These are phyloP conservation scores for Noctua janthina DNA, from an alignment of 2,888 invertebrate genomes.

Conservation along the genomic window DNA sequence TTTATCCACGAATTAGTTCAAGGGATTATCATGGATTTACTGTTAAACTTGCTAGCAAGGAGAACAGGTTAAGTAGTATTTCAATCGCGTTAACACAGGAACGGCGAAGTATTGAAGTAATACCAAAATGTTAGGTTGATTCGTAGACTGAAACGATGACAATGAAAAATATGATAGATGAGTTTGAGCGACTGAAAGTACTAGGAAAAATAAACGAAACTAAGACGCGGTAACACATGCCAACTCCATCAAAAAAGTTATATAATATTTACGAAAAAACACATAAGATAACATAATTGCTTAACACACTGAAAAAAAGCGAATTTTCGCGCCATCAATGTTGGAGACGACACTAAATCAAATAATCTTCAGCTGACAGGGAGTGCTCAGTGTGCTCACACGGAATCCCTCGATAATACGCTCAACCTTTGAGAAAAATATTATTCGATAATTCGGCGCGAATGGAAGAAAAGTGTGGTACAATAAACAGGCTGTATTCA, in stretches of 20 bases:
- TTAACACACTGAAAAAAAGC: constrained; percentile 65
- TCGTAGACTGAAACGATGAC: not conserved
- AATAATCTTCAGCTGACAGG: constrained; percentile 74
- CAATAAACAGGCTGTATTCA: constrained; percentile 89
- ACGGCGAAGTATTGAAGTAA: not conserved
- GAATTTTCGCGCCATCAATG: constrained; percentile 64
- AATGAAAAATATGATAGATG: not conserved
- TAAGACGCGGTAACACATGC: not conserved
- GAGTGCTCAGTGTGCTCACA: constrained; percentile 71
- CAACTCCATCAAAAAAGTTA: constrained; percentile 2
- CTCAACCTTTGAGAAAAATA: constrained; percentile 81
- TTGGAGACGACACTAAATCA: constrained; percentile 74
- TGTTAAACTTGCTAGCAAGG: constrained; percentile 13
- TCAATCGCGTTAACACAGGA: constrained; percentile 19
- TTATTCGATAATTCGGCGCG: constrained; percentile 84
- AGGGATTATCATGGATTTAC: constrained; percentile 20
- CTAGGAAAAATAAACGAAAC: not conserved
- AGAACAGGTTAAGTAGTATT: constrained; percentile 12
- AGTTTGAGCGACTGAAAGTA: not conserved
- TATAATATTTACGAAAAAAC: constrained; percentile 38
- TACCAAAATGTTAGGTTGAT: not conserved
- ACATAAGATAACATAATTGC: constrained; percentile 59
- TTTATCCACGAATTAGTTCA: constrained; percentile 32
- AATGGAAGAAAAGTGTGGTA: constrained; percentile 78
- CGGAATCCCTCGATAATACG: constrained; percentile 82